Evolutionary conservation across 2,797 vertebrate species (phyloP), one percentile per base, ranked within the genome.

Genomic region (Cossypha heuglini): DNA sequence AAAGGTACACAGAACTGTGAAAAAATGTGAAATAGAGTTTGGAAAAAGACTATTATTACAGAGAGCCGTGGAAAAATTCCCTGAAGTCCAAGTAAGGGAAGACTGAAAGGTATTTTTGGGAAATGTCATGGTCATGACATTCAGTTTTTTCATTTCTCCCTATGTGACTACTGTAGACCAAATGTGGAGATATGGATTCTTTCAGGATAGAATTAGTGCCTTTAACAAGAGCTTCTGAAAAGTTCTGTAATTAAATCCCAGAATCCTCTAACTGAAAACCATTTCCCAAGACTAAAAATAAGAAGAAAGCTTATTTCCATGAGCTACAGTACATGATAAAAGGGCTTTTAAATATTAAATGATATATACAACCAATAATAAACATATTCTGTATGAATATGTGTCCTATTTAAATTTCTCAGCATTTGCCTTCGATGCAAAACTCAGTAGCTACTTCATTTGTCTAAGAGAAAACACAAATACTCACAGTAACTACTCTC

Each of bases 331-430:
- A 62, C 21, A 88, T 45, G 48, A 82, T 69, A 93, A 93, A 90
- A 91, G 16, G 16, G 20, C 18, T 91, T 79, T 93, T 71, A 91
- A 87, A 73, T 95, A 83, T 63, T 93, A 88, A 85, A 85, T 48
- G 3, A 48, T 77, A 35, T 77, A 74, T 55, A n/a, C 28, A 77
- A 43, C 21, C 15, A 90, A 86, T 38, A 74, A 83, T 16, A 94
- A 95, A 57, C 9, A 55, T 5, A 83, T 79, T 82, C 43, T 33
- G 3, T 57, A 62, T 45, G 33, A 88, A 69, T 46, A 18, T 58
- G 8, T 66, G 52, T 37, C 76, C 76, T 81, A 77, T 84, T 88
- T 90, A 88, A 64, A 64, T 81, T 75, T 81, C 54, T 68, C n/a
- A 61, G 29, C 42, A 75, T 81, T 86, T 84, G 13, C 26, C 74